Evolutionary conservation across 2,888 invertebrate species (phyloP).

Genomic region (Athrips mouffetella): DNA sequence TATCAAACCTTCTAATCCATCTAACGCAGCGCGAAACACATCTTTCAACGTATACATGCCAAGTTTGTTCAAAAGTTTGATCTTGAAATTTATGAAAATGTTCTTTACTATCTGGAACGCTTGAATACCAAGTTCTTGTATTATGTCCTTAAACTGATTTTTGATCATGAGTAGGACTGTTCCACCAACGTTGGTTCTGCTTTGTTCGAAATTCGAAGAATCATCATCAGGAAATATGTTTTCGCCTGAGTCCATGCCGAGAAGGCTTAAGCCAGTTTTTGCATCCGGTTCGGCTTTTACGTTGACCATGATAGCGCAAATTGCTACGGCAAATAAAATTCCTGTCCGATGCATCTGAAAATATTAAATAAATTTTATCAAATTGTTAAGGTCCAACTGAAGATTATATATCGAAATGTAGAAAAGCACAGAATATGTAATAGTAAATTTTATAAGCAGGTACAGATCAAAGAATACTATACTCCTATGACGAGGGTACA

Average conservation of each 20-base stretch:
- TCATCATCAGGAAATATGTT: slow-evolving; percentile 13
- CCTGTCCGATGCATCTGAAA: slow-evolving; percentile 32
- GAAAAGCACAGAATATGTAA: no score
- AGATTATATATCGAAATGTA: no score
- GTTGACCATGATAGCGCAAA: not conserved
- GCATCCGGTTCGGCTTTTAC: not conserved
- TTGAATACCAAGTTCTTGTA: slow-evolving; percentile 39
- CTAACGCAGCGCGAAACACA: slow-evolving; percentile 38
- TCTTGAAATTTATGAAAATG: slow-evolving; percentile 38
- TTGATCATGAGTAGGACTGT: slow-evolving; percentile 38
- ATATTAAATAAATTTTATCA: not conserved
- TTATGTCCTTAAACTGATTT: slow-evolving; percentile 40
- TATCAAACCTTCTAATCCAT: slow-evolving; percentile 42
- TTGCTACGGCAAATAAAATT: not conserved
- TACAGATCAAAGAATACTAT: no score
- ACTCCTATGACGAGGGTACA: no score
- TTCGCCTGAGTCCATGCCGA: slow-evolving; percentile 17
- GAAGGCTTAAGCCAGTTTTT: not conserved
- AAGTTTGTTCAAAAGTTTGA: slow-evolving; percentile 43
- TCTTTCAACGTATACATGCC: slow-evolving; percentile 44
- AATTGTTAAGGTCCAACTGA: not conserved
- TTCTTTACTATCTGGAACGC: slow-evolving; percentile 31
- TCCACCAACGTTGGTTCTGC: slow-evolving; percentile 28
- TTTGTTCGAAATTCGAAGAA: slow-evolving; percentile 14
- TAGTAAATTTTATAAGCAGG: no score